Evolutionary conservation across 2,888 invertebrate genomes (phyloP).

Genomic region (Thymelicus sylvestris): DNA sequence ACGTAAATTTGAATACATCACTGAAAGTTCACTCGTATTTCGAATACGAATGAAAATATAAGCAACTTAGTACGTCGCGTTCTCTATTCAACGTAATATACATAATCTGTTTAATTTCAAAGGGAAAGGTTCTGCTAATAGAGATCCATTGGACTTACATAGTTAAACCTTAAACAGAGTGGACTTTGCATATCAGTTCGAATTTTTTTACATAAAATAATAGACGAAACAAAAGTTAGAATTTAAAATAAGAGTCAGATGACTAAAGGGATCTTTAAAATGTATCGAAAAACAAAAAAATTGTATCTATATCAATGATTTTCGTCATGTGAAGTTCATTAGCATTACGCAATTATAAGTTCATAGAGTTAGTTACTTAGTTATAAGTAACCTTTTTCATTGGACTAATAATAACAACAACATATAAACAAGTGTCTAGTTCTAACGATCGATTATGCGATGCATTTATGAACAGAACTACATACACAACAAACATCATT

Average conservation of each 20-base stretch:
- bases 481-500: conserved; percentile 1
- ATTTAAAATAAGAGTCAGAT: no score
- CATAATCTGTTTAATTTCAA: conserved; percentile 11
- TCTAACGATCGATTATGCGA: background rate
- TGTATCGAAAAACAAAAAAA: no score
- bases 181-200: background rate
- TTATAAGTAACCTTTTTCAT: no score
- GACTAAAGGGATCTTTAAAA: no score
- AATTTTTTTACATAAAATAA: background rate
- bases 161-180: conserved; percentile 12
- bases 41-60: conserved; percentile 8
- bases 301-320: no score
- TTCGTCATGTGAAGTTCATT: no score
- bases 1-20: conserved; percentile 5
- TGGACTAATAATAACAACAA: background rate
- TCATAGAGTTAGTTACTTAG: no score
- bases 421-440: background rate
- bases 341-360: no score
- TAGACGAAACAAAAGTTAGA: no score
- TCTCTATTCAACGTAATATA: conserved; percentile 11
- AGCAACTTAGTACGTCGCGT: conserved; percentile 6
- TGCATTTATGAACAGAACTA: background rate
- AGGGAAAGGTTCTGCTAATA: conserved; percentile 16
- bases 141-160: background rate
- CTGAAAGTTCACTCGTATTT: conserved; percentile 1